phyloP scores from a whole-genome alignment of 2,797 vertebrate genomes.

The Danio albolineatus region DNA sequence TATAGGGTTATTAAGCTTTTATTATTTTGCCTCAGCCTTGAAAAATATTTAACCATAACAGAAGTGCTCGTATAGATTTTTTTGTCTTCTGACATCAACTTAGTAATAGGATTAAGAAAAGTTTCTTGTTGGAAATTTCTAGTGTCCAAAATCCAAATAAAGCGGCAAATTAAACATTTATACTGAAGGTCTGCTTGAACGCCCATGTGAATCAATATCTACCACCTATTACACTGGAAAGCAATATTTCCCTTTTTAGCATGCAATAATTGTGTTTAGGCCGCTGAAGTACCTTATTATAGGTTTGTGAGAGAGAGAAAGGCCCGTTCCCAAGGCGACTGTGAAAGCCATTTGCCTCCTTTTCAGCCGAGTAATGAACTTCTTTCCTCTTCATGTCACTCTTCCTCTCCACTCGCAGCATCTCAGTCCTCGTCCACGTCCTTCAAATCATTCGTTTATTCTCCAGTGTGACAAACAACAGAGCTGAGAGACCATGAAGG shows the following conservation, averaged over 20 bases:
- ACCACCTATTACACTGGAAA: constrained; percentile 82
- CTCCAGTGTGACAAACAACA: constrained; percentile 79
- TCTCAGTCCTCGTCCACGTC: constrained; percentile 78
- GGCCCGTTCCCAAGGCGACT: constrained; percentile 81
- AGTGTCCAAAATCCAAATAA: constrained; percentile 53
- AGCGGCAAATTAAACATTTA: constrained; percentile 68
- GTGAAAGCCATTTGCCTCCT: constrained; percentile 87
- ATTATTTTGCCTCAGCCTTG: not conserved
- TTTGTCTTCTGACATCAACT: constrained; percentile 1
- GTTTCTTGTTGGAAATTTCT: constrained; percentile 51
- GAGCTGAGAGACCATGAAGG: constrained; percentile 58
- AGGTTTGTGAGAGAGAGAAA: constrained; percentile 81
- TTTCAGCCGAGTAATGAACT: constrained; percentile 88
- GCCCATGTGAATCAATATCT: constrained; percentile 78
- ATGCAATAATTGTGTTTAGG: constrained; percentile 82
- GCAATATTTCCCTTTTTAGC: constrained; percentile 83
- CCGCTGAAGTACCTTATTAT: constrained; percentile 86
- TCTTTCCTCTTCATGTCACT: constrained; percentile 85
- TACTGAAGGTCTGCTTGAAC: constrained; percentile 68
- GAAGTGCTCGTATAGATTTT: not conserved
- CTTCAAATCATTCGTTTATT: constrained; percentile 81
- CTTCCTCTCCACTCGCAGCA: constrained; percentile 81
- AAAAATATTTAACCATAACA: not conserved
- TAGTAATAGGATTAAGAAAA: constrained; percentile 9
- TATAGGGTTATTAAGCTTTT: not conserved